A percentile compares a stretch with the other conserved stretches of the same genome.
These are phyloP conservation scores for Corydoras maculifer DNA, from an alignment of 2,113 vertebrate species.

Conservation along the genomic window DNA sequence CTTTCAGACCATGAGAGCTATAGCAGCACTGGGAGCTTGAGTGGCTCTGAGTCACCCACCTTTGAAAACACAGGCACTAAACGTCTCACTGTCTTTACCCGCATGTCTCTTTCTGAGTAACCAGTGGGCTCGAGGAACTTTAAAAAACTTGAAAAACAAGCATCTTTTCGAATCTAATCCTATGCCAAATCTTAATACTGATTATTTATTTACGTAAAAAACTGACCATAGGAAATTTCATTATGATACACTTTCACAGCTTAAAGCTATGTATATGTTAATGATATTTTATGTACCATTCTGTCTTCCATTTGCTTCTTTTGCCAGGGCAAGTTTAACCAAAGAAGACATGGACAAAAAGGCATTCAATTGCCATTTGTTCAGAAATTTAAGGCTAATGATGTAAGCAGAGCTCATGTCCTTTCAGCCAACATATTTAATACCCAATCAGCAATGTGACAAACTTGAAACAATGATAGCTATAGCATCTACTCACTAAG, in stretches of 20 bases:
- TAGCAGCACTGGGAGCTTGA: slow-evolving; percentile 76
- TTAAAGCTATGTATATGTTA: slow-evolving; percentile 41
- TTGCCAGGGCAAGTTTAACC: slow-evolving; percentile 47
- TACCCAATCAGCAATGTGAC: slow-evolving; percentile 60
- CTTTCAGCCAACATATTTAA: slow-evolving; percentile 22
- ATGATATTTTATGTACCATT: slow-evolving; percentile 24
- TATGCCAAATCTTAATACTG: slow-evolving; percentile 47
- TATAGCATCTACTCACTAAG: slow-evolving; percentile 57
- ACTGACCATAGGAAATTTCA: slow-evolving; percentile 19
- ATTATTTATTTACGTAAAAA: slow-evolving; percentile 45
- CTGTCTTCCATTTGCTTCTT: slow-evolving; percentile 49
- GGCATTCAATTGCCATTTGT: slow-evolving; percentile 45
- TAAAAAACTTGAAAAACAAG: neutral
- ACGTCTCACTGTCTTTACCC: slow-evolving; percentile 79
- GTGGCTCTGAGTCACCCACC: slow-evolving; percentile 77
- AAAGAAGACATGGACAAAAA: slow-evolving; percentile 34
- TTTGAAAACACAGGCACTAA: slow-evolving; percentile 64
- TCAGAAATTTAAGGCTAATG: slow-evolving; percentile 14
- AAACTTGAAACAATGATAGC: slow-evolving; percentile 51
- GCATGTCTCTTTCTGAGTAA: slow-evolving; percentile 79
- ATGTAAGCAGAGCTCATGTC: slow-evolving; percentile 19
- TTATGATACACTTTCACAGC: slow-evolving; percentile 39
- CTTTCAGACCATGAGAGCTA: slow-evolving; percentile 78
- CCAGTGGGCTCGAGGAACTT: neutral
- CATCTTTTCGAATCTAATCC: slow-evolving; percentile 15